phyloP scores from a whole-genome alignment of 2,888 invertebrate species.

The Leucania comma region DNA sequence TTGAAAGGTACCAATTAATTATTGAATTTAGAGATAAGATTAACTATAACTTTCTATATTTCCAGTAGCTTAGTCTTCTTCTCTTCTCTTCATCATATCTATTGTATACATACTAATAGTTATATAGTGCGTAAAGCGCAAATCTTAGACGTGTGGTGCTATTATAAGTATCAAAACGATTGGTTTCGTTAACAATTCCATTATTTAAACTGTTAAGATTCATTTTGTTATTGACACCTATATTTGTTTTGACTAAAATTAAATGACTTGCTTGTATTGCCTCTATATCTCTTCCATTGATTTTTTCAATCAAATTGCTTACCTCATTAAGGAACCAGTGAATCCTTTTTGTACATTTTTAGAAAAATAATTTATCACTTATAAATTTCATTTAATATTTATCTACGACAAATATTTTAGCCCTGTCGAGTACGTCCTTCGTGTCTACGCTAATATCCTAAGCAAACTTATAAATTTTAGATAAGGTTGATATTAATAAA shows the following conservation, averaged over 20 bases:
- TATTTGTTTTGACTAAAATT: constrained; percentile 7
- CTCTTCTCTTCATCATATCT: constrained; percentile 77
- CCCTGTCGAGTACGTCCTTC: constrained; percentile 82
- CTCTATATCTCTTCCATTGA: constrained; percentile 42
- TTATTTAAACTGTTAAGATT: constrained; percentile 4
- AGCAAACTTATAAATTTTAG: constrained; percentile 54
- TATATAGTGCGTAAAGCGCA: constrained; percentile 61
- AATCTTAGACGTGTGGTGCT: constrained; percentile 84
- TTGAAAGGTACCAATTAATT: constrained; percentile 65
- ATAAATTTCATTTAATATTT: constrained; percentile 4
- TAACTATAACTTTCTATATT: constrained; percentile 67
- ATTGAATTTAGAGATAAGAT: constrained; percentile 49
- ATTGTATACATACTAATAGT: constrained; percentile 57
- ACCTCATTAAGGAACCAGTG: constrained; percentile 34
- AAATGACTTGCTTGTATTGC: constrained; percentile 31
- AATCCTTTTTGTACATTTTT: constrained; percentile 8
- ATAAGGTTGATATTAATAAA: constrained; percentile 54
- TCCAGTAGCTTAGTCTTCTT: constrained; percentile 63
- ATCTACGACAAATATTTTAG: constrained; percentile 63
- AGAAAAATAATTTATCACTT: background rate
- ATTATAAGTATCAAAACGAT: constrained; percentile 69
- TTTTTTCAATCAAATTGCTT: constrained; percentile 40
- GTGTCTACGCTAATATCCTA: constrained; percentile 60
- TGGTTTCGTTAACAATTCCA: constrained; percentile 29
- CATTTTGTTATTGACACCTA: background rate